Evolutionary conservation across 2,797 vertebrate species (phyloP), one percentile per base, ranked within the genome.

Genomic region (Melopsittacus undulatus): DNA sequence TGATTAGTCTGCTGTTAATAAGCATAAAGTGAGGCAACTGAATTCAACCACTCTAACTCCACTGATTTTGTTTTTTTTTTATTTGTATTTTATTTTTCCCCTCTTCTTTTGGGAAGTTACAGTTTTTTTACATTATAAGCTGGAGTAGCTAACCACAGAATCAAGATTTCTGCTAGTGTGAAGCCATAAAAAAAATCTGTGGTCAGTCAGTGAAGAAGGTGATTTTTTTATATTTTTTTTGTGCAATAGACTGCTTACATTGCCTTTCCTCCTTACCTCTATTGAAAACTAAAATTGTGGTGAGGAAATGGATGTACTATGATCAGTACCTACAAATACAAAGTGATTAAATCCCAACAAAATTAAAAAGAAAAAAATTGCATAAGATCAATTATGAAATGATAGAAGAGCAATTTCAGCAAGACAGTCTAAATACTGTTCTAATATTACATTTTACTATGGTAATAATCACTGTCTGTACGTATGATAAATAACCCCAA

Each of bases 21-120:
- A 61, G 64, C 48, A 30, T 42, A 24, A 74, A 63, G 29, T 52
- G 34, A 57, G 30, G 30, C 27, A 46, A 9, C 18, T 69, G 54
- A 81, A 49, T 54, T 54, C 5, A 66, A 16, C 21, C 2, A 15
- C 34, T 70, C 19, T 49, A 64, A 40, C 4, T 26, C 7, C 51
- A n/a, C 11, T 42, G 32, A 1, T 7, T 24, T 36, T 32, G 6
- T 4, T 18, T n/a, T 14, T 29, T 10, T 4, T 7, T 1, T 11
- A 40, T 57, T 56, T 56, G 9, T 56, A n/a, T n/a, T 57, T 38
- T 24, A 23, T 45, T 27, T 3, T 73, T 11, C 2, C 22, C 26
- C 2, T 9, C 16, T 18, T 29, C 11, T 40, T 84, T 87, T 80
- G 56, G 19, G 24, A 73, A 83, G 4, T 76, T 46, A 9, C 45